These are phyloP conservation scores for Muntiacus reevesi DNA, from an alignment of 2,113 vertebrate species.

Conservation along the genomic window DNA sequence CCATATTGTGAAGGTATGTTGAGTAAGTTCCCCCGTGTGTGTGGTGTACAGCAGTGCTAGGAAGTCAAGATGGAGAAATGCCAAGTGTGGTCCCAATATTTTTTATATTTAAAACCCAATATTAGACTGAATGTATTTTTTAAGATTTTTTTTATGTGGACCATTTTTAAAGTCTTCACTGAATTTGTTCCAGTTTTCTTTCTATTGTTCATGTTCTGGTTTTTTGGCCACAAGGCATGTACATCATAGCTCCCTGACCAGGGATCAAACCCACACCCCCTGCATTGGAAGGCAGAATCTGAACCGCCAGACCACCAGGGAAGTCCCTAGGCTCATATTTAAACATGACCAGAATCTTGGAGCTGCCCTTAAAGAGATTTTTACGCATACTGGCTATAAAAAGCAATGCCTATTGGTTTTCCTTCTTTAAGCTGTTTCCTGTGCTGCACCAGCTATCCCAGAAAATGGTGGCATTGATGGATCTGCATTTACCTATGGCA, in stretches of 20 bases:
- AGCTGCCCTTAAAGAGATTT: neutral
- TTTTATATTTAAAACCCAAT: slow-evolving; percentile 15
- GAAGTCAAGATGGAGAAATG: neutral
- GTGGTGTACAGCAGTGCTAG: neutral
- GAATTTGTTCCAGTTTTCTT: neutral
- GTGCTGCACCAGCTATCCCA: slow-evolving; percentile 84
- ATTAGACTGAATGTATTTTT: neutral
- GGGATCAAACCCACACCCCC: neutral
- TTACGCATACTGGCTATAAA: neutral
- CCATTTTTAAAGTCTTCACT: neutral
- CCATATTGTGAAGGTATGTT: slow-evolving; percentile 90
- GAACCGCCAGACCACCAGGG: neutral
- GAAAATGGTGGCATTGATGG: slow-evolving; percentile 87
- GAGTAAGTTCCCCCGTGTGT: neutral
- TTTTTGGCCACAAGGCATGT: neutral
- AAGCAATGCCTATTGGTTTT: slow-evolving; percentile 51
- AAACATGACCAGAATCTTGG: neutral
- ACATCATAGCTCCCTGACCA: neutral
- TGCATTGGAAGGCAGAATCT: neutral
- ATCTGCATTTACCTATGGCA: slow-evolving; percentile 91
- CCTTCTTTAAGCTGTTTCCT: slow-evolving; percentile 88
- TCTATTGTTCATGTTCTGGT: neutral
- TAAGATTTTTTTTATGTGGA: neutral
- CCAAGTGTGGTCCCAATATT: neutral
- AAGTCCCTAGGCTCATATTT: neutral